These are phyloP conservation scores for Coracias cyanogaster DNA, from an alignment of 2,797 vertebrate genomes.

Conservation along the genomic window DNA sequence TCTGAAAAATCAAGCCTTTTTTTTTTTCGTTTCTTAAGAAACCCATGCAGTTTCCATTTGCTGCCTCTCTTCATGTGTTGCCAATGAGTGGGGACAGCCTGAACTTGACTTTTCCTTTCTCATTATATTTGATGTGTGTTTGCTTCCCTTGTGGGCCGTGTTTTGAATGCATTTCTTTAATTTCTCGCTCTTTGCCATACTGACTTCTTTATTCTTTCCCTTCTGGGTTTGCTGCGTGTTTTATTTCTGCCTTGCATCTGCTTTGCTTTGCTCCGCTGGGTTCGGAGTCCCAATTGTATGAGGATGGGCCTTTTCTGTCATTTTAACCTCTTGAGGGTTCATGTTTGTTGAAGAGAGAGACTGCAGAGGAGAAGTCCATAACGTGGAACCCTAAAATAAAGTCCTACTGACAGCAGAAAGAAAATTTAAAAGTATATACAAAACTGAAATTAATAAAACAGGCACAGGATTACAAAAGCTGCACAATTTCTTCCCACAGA, in stretches of 20 bases:
- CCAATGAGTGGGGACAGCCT: background rate
- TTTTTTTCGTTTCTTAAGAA: background rate
- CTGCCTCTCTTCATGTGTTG: conserved; percentile 13
- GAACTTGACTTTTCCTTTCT: conserved; percentile 27
- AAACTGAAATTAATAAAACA: background rate
- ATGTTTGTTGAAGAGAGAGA: background rate
- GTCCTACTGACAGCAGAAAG: background rate
- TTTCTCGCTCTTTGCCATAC: conserved; percentile 53
- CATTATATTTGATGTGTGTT: background rate
- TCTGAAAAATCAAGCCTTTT: background rate
- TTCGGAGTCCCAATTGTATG: conserved; percentile 27
- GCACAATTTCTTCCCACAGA: background rate
- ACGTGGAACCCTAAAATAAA: background rate
- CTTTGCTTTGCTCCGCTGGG: conserved; percentile 57
- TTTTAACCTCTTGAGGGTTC: conserved; percentile 2
- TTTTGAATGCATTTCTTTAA: conserved; percentile 60
- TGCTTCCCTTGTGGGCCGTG: conserved; percentile 39
- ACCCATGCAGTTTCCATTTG: background rate
- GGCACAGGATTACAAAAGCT: background rate
- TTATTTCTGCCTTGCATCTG: conserved; percentile 59
- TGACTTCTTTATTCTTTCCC: conserved; percentile 66
- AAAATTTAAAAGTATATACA: background rate
- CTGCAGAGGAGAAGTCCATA: background rate
- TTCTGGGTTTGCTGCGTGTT: conserved; percentile 41
- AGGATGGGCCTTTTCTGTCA: background rate